Base-by-base conservation (phyloP, 2,888 invertebrate species). In the Lycia hirtaria region DNA sequence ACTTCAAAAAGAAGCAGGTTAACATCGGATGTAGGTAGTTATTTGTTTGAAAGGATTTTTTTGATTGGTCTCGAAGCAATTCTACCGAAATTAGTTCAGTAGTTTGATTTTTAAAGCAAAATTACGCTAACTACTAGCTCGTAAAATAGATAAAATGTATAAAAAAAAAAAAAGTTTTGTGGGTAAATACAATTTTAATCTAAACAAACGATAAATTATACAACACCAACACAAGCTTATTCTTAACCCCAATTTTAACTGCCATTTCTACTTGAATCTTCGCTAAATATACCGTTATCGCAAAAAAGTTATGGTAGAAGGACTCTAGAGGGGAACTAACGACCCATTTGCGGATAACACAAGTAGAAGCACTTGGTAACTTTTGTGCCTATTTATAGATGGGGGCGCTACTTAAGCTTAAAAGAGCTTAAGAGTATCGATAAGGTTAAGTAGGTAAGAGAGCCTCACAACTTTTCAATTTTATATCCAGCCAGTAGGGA, bases 201-300 rank as follows among this genome's bases (percentile, higher is more conserved):
- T 6, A 22, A 12, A n/a, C 3, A 12, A 20, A 12, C 10, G 5
- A 22, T 1, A 38, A 38, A 22, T 19, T 17, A 15, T 38, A 38
- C 20, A 38, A 57, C 60, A 56, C 37, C 48, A 56, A 48, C 50
- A 33, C 19, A 53, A 54, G 50, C 56, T 58, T 53, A 47, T 51
- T 47, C 45, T 41, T 55, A 55, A 48, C 54, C 38, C 37, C 43
- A 52, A 55, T 53, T 60, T 55, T 51, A 52, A 48, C 33, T 54
- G 49, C 57, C 60, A 47, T 40, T 54, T 47, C 40, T 53, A 48
- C 45, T 53, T 53, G 37, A 57, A 57, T 62, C 59, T 58, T 60
- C 58, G 59, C 50, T 62, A 60, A 65, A 61, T 65, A 67, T 58
- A 60, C 51, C 64, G 63, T 63, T 67, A 67, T 65, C 54, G 49